These are phyloP conservation scores for Drosophila erecta DNA, from an alignment of 1,140 invertebrate genomes.

Conservation along the genomic window DNA sequence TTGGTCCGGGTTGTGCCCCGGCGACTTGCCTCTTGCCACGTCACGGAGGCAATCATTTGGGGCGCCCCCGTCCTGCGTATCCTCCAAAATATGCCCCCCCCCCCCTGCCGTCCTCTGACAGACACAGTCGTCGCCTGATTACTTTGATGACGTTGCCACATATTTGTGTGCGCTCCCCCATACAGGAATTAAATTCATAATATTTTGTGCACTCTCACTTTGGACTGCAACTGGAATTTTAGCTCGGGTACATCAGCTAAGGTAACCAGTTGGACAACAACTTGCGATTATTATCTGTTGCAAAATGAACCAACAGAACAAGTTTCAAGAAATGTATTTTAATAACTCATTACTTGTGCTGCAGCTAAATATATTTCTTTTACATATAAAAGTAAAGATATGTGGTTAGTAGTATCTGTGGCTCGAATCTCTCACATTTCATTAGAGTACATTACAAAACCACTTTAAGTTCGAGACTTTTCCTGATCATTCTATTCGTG, in stretches of 20 bases:
- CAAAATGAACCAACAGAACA: background rate
- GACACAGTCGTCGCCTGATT: conserved; percentile 72
- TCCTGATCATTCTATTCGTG: conserved; percentile 3
- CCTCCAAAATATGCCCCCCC: conserved; percentile 21
- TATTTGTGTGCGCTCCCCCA: conserved; percentile 52
- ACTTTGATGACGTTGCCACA: conserved; percentile 82
- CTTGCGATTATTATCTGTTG: too few species aligned
- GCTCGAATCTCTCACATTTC: too few species aligned
- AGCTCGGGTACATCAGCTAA: conserved; percentile 13
- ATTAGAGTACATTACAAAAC: background rate
- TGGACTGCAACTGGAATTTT: conserved; percentile 1
- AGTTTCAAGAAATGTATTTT: background rate
- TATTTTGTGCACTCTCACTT: conserved; percentile 70
- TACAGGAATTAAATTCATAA: conserved; percentile 39
- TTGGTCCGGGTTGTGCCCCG: conserved; percentile 43
- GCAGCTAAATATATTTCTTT: too few species aligned
- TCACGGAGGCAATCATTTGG: conserved; percentile 80
- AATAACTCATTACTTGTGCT: too few species aligned
- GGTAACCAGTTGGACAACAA: background rate
- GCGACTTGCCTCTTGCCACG: conserved; percentile 58
- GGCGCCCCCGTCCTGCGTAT: conserved; percentile 22
- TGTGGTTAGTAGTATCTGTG: too few species aligned
- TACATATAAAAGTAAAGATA: too few species aligned
- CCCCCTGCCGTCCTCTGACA: conserved; percentile 30
- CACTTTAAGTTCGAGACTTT: background rate